Evolutionary conservation across 2,113 vertebrate genomes (phyloP).

Genomic region (Ptychochromis oligacanthus): DNA sequence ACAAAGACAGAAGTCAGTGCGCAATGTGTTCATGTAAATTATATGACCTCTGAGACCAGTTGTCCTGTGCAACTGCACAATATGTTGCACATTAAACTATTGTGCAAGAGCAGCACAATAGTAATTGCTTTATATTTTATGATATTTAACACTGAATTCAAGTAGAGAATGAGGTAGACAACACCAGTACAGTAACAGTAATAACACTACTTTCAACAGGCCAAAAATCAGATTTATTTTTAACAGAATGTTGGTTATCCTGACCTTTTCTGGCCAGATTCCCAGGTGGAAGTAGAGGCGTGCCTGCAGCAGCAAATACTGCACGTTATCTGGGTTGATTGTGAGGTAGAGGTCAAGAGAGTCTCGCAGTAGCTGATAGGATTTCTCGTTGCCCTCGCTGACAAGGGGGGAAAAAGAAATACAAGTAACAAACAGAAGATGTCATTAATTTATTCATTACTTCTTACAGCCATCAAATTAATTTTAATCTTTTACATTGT

Average conservation of each 20-base stretch:
- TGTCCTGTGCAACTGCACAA: neutral
- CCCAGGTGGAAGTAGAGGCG: conserved; percentile 97
- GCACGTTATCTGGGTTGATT: conserved; percentile 97
- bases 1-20: neutral
- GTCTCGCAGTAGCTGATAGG: conserved; percentile 95
- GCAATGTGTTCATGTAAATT: rapidly evolving
- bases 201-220: neutral
- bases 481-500: neutral
- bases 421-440: neutral
- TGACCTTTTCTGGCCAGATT: conserved; percentile 99
- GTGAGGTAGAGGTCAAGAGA: conserved; percentile 97
- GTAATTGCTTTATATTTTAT: neutral
- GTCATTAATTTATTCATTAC: neutral
- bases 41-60: neutral
- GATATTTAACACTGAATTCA: neutral
- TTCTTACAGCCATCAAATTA: neutral
- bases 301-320: conserved; percentile 95
- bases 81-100: neutral
- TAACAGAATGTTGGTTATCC: neutral
- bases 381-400: conserved; percentile 96
- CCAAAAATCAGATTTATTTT: neutral
- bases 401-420: neutral
- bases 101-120: neutral
- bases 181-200: rapidly evolving
- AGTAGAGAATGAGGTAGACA: neutral